Base-by-base conservation (phyloP, 2,797 vertebrate species). In the Sternotherus odoratus region DNA sequence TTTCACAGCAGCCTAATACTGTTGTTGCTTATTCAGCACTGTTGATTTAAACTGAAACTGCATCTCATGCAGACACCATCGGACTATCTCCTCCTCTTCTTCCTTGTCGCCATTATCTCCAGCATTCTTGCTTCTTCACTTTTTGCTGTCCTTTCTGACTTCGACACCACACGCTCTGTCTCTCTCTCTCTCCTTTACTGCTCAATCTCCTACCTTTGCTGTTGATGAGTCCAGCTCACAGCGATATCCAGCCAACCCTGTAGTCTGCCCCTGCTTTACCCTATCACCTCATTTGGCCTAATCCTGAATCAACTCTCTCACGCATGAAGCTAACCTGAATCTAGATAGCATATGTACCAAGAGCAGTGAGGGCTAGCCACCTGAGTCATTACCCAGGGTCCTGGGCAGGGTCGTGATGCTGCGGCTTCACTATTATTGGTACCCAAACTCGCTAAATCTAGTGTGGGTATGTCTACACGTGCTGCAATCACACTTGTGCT, bases 11-110 rank as follows among this genome's bases (percentile, higher is more conserved):
- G 92, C 54, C 81, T 95, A 97, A 96, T 95, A 85, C 86, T 85
- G 79, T 94, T 88, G 85, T 89, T 96, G 95, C 95, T 97, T 95
- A 96, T 96, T 96, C 95, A 96, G 96, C 94, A 96, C 33, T 80
- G 63, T 54, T 94, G 96, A 95, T 94, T 95, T 97, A 87, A 26
- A n/a, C 9, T 23, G n/a, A 23, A 69, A 69, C n/a, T 23, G n/a
- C 63, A 69, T 39, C n/a, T 33, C 57, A 60, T 8, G 30, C 17
- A 60, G 30, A 33, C 75, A 77, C 63, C 83, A 86, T 69, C 60
- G 36, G 10, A 8, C 7, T 24, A 23, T 77, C 43, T 16, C 15
- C 6, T 56, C 39, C 23, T 82, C 24, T 36, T 43, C 51, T 49
- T 85, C 79, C 2, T 63, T 19, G 33, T 49, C 53, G 23, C 51